Evolutionary conservation across 1,140 invertebrate genomes (phyloP), one percentile per base, ranked within the genome.

Genomic region (Meloidogyne floridensis): DNA sequence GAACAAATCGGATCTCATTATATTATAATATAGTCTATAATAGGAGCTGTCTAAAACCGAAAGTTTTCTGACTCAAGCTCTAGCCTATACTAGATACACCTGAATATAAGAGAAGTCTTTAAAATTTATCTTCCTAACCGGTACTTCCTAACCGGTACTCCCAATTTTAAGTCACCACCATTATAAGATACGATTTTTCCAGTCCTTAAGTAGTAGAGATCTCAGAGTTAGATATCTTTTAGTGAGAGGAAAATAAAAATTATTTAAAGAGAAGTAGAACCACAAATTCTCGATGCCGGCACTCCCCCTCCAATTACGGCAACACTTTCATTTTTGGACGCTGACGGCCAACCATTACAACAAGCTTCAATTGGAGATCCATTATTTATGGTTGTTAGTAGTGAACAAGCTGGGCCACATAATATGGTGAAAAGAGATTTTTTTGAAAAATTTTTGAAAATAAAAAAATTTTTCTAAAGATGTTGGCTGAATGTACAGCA

Each of bases 281-380:
- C 87, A 8, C 80, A 84, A 59, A 89, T 88, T 54, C 81, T 90
- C n/a, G 86, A 87, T 70, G 84, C 83, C n/a, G 88, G 84, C n/a
- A 89, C 88, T 70, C 88, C 88, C 43, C 87, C 87, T 32, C 88
- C 88, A 81, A 88, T 89, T 72, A 88, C 88, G 32, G 88, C 88
- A 70, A 70, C 75, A 47, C 79, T 89, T 3, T 43, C 76, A 18
- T 90, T 89, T 74, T 75, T 89, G 42, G 87, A 89, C 76, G 76
- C 82, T 51, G 70, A 86, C 11, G 88, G 90, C 43, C 80, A 90
- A 54, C 89, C 89, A 53, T 81, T 90, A 47, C 81, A 84, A 51
- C 88, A 87, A 78, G 86, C 88, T 65, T 87, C 88, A 20, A 89
- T 89, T 74, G 88, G 88, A 79, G 89, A 89, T 77, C 86, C 75